Base-by-base conservation (phyloP, 2,113 vertebrate species). In the Vicugna pacos region DNA sequence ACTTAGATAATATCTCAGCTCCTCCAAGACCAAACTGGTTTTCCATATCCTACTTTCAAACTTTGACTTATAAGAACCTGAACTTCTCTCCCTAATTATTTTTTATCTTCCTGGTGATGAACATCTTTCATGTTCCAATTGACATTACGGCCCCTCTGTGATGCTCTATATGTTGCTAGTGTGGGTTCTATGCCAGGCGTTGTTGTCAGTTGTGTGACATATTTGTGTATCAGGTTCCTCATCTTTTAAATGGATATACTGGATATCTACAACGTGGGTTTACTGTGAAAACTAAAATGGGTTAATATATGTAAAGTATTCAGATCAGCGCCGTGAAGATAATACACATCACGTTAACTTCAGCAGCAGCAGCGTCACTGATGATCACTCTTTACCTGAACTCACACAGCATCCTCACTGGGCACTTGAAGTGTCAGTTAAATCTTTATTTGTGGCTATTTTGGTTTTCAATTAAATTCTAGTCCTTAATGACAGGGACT, bases 261-360 rank as follows among this genome's bases (percentile, higher is more conserved):
- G 87, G n/a, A 8, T 38, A 76, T n/a, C 42, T 69, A 69, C 20
- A 28, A 73, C 15, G 75, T 87, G 14, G 8, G 4, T 90, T 73
- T 83, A 50, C 7, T 95, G 30, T 86, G 54, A 90, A 81, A 85
- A 89, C 75, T 84, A 69, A 87, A 84, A 75, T 69, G 32, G 15
- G 4, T 76, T 81, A 77, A 84, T 50, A 56, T 24, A 75, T 26
- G 19, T 60, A 50, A 83, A 88, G 3, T 72, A 1, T 58, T 87
- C n/a, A 72, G 24, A 87, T 58, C 30, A 67, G 15, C 19, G 3
- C 6, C 72, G 13, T 28, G 15, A 70, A 67, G 7, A 72, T 73
- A 77, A 91, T 26, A 42, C 2, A 6, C 9, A 6, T 5, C 46
- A 46, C 32, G 3, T 42, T 89, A 24, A 17, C 5, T 81, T 70